These are phyloP conservation scores for Notarius lentiginosus DNA, from an alignment of 2,113 vertebrate genomes.

Conservation along the genomic window DNA sequence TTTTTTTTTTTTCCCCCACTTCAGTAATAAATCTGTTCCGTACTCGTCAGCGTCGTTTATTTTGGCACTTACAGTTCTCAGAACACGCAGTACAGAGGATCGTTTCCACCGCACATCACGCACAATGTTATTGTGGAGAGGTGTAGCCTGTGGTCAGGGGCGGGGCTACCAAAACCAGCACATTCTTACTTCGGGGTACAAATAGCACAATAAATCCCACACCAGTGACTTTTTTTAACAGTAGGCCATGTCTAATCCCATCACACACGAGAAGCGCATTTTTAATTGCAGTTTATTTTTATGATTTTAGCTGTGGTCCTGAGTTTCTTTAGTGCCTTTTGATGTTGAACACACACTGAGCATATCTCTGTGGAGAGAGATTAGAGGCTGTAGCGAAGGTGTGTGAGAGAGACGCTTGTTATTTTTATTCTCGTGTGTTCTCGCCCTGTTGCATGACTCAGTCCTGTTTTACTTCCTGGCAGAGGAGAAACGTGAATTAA, in stretches of 20 bases:
- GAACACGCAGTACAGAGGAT: not conserved
- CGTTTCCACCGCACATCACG: not conserved
- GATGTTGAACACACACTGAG: slow-evolving; percentile 1
- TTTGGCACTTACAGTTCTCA: slow-evolving; percentile 8
- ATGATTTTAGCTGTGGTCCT: slow-evolving; percentile 16
- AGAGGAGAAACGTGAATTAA: slow-evolving; percentile 46
- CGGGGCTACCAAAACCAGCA: not conserved
- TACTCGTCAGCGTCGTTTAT: slow-evolving; percentile 46
- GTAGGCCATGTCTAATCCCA: not conserved
- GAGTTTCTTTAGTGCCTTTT: slow-evolving; percentile 77
- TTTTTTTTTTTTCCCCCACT: not conserved
- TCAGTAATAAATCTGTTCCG: slow-evolving; percentile 63
- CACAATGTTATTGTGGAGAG: not conserved
- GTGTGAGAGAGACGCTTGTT: not conserved
- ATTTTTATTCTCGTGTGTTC: slow-evolving; percentile 14
- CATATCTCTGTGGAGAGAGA: not conserved
- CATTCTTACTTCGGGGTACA: not conserved
- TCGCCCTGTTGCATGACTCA: slow-evolving; percentile 50
- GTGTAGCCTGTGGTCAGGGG: not conserved
- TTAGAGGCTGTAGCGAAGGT: slow-evolving; percentile 8
- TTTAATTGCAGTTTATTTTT: not conserved
- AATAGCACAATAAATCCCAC: not conserved
- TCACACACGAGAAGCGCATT: not conserved
- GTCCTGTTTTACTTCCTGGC: slow-evolving; percentile 46
- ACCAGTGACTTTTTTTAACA: not conserved